Base-by-base conservation (phyloP, 2,797 vertebrate genomes). In the Sebastes matsubarae region DNA sequence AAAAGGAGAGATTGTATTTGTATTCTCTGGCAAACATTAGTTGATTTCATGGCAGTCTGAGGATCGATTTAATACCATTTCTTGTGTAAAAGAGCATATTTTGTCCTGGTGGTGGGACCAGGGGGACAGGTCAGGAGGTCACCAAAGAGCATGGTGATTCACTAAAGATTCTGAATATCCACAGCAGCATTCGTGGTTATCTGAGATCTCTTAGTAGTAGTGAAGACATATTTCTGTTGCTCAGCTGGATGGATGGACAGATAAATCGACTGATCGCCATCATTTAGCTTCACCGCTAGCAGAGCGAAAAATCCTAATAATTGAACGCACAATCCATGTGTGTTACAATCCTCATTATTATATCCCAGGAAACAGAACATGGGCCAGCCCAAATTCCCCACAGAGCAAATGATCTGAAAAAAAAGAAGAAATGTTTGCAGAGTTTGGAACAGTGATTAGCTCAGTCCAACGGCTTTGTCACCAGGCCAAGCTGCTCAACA, bases 391-490 rank as follows among this genome's bases (percentile, higher is more conserved):
- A 70, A 38, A 72, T 60, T 29, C 8, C n/a, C 64, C 36, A 52
- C 20, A 77, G 30, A 76, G 54, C 55, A 69, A 72, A 72, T 60
- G 2, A 72, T 61, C n/a, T 57, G 22, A 68, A 18, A 66, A 18
- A 64, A 29, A 65, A 60, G 12, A 38, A 18, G 42, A 46, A 46
- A 46, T 36, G 61, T 75, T 68, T 66, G 10, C 46, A 42, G 36
- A 76, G 54, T 65, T 70, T 58, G 50, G 27, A 75, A 46, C 29
- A 54, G 38, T 73, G 66, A 78, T 80, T 73, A 60, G 32, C 50
- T 74, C 61, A 29, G 54, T 24, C 75, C 69, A 61, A 61, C 59
- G 59, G 59, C 24, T 57, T 20, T 80, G 60, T 63, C 74, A 68
- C 24, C 46, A 4, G 50, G 75, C 69, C 61, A 68, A 73, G 55